Evolutionary conservation across 2,888 invertebrate genomes (phyloP), one percentile per base, ranked within the genome.

Genomic region (Hoplodrina ambigua): DNA sequence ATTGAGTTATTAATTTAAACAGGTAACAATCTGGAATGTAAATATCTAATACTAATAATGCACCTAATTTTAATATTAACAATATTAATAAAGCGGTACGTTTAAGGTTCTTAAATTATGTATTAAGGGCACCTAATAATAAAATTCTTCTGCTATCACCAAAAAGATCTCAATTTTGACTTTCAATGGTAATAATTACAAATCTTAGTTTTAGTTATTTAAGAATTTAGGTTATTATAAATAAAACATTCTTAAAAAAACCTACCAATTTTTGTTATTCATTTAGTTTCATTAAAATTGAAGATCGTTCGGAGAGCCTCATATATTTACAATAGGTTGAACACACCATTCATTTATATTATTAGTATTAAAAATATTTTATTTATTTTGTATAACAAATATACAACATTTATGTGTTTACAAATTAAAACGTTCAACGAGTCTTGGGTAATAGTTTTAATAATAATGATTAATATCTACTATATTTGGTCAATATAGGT

Each of bases 21-120:
- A 65, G 61, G 58, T 78, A 72, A 75, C 65, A 58, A 75, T 41
- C 33, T 50, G 75, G 75, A 75, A 75, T 75, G 75, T 75, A 17
- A 19, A 7, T 50, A 37, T 37, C 8, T 37, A 73, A 55, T 3
- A 56, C 55, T 50, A 55, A 44, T n/a, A 50, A 20, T 20, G 15
- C 44, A 46, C 46, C 15, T 44, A 15, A 15, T 46, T 46, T 46
- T 17, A 17, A 17, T 6, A 46, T 5, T 17, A 46, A 17, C 17
- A 8, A 15, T 44, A 15, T 17, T 46, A 46, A 46, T 46, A 6
- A 17, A 46, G 6, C 15, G 0, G 46, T 17, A 17, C 17, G 4
- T 46, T 15, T 46, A 11, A 46, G 46, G 46, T 17, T 46, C 17
- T 17, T 46, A 17, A 46, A 17, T 46, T 17, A 15, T 5, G 3